Evolutionary conservation across 2,113 vertebrate species (phyloP).

Genomic region (Otolemur garnettii): DNA sequence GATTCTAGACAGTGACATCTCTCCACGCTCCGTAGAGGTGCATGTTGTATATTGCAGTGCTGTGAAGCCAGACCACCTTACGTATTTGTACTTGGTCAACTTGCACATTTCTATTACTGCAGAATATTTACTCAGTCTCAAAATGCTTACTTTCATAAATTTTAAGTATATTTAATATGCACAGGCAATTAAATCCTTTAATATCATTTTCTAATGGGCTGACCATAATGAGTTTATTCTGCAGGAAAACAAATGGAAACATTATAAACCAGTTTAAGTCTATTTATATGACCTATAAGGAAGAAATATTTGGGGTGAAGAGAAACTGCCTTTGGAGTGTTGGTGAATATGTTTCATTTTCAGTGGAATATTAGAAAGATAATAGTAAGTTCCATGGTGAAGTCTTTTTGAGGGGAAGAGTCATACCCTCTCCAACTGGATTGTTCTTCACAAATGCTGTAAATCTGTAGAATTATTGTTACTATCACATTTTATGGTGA

Average conservation of each 20-base stretch:
- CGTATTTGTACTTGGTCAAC: not conserved
- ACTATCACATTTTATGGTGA: conserved; percentile 28
- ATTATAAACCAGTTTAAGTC: conserved; percentile 71
- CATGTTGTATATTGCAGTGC: not conserved
- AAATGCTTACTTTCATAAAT: conserved; percentile 77
- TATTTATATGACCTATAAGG: conserved; percentile 69
- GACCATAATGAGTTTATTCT: conserved; percentile 78
- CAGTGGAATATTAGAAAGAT: conserved; percentile 56
- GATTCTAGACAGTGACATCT: not conserved
- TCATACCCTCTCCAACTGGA: conserved; percentile 46
- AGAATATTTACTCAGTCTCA: conserved; percentile 70
- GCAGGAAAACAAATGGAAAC: conserved; percentile 73
- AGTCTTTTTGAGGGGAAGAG: not conserved
- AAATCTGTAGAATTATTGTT: conserved; percentile 28
- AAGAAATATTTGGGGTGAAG: conserved; percentile 73
- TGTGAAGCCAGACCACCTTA: not conserved
- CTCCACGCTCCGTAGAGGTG: not conserved
- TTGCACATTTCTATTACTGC: conserved; percentile 44
- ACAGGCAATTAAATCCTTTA: conserved; percentile 78
- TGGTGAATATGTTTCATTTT: conserved; percentile 61
- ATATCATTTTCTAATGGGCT: conserved; percentile 74
- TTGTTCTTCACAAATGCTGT: conserved; percentile 42
- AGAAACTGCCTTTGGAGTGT: conserved; percentile 76
- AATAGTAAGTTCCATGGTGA: conserved; percentile 46
- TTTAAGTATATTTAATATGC: conserved; percentile 80